phyloP scores from a whole-genome alignment of 2,797 vertebrate genomes.

The Smutsia gigantea region DNA sequence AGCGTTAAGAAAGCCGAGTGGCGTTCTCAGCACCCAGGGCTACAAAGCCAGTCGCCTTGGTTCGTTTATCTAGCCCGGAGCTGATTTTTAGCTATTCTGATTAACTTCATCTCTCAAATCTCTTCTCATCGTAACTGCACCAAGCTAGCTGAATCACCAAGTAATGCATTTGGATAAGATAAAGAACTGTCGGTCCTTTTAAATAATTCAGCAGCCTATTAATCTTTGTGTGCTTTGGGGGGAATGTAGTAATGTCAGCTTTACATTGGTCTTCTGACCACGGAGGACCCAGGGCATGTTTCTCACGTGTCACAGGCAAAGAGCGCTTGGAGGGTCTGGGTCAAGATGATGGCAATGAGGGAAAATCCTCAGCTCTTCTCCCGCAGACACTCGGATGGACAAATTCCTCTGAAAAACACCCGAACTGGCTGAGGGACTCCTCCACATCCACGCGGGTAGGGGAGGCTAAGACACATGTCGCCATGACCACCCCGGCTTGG shows the following conservation, averaged over 20 bases:
- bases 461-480: background rate
- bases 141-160: background rate
- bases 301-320: background rate
- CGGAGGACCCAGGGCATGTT: background rate
- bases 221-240: conserved; percentile 45
- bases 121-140: background rate
- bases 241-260: conserved; percentile 8
- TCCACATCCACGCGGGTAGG: background rate
- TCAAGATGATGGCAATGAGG: background rate
- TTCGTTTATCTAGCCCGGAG: conserved; percentile 10
- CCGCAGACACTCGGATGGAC: background rate
- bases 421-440: background rate
- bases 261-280: background rate
- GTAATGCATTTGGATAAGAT: conserved; percentile 54
- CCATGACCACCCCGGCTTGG: background rate
- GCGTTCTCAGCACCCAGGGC: background rate
- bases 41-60: background rate
- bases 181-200: conserved; percentile 47
- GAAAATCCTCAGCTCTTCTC: background rate
- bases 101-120: conserved; percentile 56
- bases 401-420: background rate
- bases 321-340: background rate
- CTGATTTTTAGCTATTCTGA: conserved; percentile 48
- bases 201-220: conserved; percentile 64
- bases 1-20: background rate